Base-by-base conservation (phyloP, 2,113 vertebrate species). In the Equus quagga region DNA sequence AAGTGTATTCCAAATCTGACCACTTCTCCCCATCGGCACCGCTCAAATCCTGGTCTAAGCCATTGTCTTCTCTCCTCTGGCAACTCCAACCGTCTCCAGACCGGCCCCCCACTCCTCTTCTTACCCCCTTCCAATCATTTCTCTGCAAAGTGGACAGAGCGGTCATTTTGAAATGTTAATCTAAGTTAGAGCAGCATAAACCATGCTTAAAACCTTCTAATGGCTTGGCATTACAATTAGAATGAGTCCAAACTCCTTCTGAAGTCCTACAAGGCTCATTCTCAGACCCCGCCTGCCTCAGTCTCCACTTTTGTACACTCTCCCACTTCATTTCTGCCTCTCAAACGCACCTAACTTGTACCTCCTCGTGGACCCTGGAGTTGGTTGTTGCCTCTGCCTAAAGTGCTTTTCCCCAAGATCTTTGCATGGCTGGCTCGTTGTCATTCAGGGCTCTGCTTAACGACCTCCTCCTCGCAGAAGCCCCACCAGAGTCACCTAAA, bases 281-380 rank as follows among this genome's bases (percentile, higher is more conserved):
- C 0, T 51, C 28, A 51, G 62, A 24, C 14, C 21, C 36, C 6
- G 0, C 21, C 44, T 46, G 10, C 26, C 49, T n/a, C 33, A 23
- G 46, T 6, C 1, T 19, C 33, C 33, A 15, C 5, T 6, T 5
- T 1, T 1, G 10, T 8, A 26, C 9, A 8, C 19, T 23, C 26
- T 58, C 6, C 11, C 3, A 3, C 49, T 56, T 58, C 6, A 44
- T 78, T 65, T 60, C 49, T 88, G 65, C 26, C 44, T 72, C 58
- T 79, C 18, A 4, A 17, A 73, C 51, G 23, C 17, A 9, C 4
- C 4, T 9, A 4, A 18, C 36, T 36, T 56, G 10, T 4, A 18
- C 51, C 12, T 49, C 5, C 33, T 12, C 2, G 75, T 41, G 5
- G 46, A 18, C 26, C 31, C 49, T 73, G 58, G 70, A 21, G 31